Evolutionary conservation across 2,797 vertebrate genomes (phyloP), one percentile per base, ranked within the genome.

Genomic region (Rhincodon typus): DNA sequence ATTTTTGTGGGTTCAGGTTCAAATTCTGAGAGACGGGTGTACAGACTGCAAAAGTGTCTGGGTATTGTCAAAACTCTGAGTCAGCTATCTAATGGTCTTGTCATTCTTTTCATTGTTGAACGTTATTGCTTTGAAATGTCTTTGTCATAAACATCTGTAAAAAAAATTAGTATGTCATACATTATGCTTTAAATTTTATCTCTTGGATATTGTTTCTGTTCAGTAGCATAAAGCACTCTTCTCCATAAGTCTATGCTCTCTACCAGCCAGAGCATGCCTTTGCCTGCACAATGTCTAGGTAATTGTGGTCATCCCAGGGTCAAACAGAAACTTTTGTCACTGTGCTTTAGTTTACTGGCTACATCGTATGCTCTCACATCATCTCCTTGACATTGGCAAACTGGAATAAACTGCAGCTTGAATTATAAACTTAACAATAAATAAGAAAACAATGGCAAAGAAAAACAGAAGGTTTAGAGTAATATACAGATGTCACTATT

Each of bases 1-100:
- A 91, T 66, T 91, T 91, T 91, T n/a, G 34, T 66, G 88, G 19
- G 57, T 91, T 91, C 34, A 66, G 57, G 57, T 91, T 91, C 88
- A 91, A 91, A 66, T 91, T 62, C 88, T 84, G 19, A 91, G 57
- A 91, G 17, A 34, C 19, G 3, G 88, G 34, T 34, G 17, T 91
- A 34, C 57, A 91, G 57, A 2, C 57, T 67, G 88, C 17, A 67
- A 34, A n/a, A 66, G 88, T 66, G 34, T 66, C 88, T 91, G 88
- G 34, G 30, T 62, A 66, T 17, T 91, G 5, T 91, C 88, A 91
- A 91, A 38, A 17, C 57, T 82, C 42, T 46, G 42, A 84, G 82
- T 84, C 17, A 7, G 82, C 82, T 84, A 84, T 42, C 19, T 62
- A 19, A 91, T 91, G 62, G 57, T 67, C 34, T 66, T n/a, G 4